phyloP scores from a whole-genome alignment of 2,797 vertebrate genomes.

The Hyperoplus immaculatus region DNA sequence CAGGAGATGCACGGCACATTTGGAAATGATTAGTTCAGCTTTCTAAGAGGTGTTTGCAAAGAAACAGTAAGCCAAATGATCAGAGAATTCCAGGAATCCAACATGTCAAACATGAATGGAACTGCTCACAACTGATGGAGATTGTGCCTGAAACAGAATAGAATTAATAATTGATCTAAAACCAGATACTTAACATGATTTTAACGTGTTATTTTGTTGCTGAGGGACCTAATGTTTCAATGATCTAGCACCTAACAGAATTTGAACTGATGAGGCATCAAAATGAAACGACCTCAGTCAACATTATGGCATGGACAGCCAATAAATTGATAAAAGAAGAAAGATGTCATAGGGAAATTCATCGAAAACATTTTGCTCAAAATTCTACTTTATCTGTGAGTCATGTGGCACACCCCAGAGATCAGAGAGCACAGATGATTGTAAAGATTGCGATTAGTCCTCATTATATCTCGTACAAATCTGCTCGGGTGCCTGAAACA shows the following conservation, averaged over 20 bases:
- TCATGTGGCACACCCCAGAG: background rate
- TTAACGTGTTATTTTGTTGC: background rate
- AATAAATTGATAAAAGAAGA: background rate
- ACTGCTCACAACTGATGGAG: background rate
- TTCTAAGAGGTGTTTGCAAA: constrained; percentile 50
- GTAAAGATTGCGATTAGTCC: background rate
- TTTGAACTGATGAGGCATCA: constrained; percentile 1
- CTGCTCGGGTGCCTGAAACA: background rate
- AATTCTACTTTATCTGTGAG: background rate
- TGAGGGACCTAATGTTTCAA: background rate
- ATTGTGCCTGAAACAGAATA: background rate
- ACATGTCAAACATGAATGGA: background rate
- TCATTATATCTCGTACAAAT: background rate
- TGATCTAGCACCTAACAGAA: background rate
- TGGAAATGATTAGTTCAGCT: constrained; percentile 57
- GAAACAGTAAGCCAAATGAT: constrained; percentile 8
- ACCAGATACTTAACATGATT: background rate
- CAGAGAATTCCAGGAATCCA: constrained; percentile 13
- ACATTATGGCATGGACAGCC: background rate
- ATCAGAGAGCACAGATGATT: background rate
- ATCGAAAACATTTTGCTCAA: constrained; percentile 1
- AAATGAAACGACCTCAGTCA: background rate
- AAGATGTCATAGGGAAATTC: background rate
- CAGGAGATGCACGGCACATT: constrained; percentile 53
- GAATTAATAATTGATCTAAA: background rate